A percentile compares a stretch with the other conserved stretches of the same genome.
phyloP scores from a whole-genome alignment of 2,113 vertebrate genomes.

The Leucopternis melanops region DNA sequence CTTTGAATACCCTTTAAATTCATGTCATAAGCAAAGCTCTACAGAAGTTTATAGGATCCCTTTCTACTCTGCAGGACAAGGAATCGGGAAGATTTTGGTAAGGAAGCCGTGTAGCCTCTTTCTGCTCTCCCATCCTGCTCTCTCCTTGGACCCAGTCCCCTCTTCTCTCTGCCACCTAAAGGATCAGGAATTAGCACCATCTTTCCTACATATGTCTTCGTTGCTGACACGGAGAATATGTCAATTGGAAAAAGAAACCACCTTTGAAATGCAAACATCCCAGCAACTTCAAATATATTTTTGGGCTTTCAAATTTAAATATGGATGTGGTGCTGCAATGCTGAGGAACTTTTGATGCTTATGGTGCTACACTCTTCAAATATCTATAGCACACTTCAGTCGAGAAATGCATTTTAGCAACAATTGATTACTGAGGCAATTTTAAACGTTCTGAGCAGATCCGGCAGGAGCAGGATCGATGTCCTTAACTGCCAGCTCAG shows the following conservation, averaged over 20 bases:
- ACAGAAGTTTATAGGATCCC: neutral
- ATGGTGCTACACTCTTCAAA: neutral
- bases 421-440: neutral
- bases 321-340: neutral
- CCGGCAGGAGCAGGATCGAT: neutral
- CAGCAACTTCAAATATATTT: neutral
- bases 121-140: neutral
- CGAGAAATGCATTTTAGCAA: neutral
- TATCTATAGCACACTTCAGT: neutral
- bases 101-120: neutral
- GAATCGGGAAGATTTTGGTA: neutral
- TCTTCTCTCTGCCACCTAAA: neutral
- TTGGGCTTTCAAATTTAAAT: neutral
- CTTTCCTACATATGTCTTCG: neutral
- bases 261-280: neutral
- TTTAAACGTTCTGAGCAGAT: neutral
- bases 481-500: neutral
- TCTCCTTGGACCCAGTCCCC: neutral
- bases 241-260: neutral
- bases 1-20: neutral
- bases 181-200: neutral
- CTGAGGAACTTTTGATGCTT: neutral
- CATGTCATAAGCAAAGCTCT: neutral
- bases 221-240: neutral
- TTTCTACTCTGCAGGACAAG: neutral